Evolutionary conservation across 2,113 vertebrate genomes (phyloP).

Genomic region (Natator depressus): DNA sequence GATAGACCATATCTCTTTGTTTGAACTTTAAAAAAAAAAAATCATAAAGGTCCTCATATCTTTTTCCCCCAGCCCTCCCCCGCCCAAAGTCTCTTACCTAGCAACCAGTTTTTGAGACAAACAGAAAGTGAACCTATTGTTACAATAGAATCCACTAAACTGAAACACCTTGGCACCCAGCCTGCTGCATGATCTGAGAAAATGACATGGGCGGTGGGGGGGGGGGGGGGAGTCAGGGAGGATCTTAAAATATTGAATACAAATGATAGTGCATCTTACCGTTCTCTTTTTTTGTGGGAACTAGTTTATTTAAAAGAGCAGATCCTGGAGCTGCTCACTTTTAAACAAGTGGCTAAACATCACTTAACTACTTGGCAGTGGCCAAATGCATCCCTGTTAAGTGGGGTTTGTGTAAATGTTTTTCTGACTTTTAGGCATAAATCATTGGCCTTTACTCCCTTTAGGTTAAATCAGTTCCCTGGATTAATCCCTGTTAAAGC

Average conservation of each 20-base stretch:
- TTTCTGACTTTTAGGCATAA: background rate
- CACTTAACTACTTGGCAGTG: rapidly evolving
- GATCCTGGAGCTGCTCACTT: conserved; percentile 4
- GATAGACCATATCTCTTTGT: background rate
- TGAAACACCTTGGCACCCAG: background rate
- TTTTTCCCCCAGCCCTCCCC: too few relatives aligned
- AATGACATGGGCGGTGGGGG: background rate
- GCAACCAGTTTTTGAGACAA: background rate
- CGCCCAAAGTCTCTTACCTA: too few relatives aligned
- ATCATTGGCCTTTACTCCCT: background rate
- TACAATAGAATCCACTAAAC: background rate
- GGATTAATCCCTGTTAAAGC: conserved; percentile 41
- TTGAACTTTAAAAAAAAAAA: rapidly evolving
- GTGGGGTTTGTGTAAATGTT: background rate
- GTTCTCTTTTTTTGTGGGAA: background rate
- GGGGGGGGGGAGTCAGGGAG: background rate
- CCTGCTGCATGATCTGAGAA: background rate
- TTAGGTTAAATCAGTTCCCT: background rate
- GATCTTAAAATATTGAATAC: background rate
- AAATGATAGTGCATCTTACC: background rate
- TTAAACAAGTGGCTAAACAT: rapidly evolving
- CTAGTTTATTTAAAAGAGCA: background rate
- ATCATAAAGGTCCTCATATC: too few relatives aligned
- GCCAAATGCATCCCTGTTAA: background rate
- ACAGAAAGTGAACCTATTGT: background rate